Evolutionary conservation across 2,888 invertebrate species (phyloP).

Genomic region (Pyrrhia umbra): DNA sequence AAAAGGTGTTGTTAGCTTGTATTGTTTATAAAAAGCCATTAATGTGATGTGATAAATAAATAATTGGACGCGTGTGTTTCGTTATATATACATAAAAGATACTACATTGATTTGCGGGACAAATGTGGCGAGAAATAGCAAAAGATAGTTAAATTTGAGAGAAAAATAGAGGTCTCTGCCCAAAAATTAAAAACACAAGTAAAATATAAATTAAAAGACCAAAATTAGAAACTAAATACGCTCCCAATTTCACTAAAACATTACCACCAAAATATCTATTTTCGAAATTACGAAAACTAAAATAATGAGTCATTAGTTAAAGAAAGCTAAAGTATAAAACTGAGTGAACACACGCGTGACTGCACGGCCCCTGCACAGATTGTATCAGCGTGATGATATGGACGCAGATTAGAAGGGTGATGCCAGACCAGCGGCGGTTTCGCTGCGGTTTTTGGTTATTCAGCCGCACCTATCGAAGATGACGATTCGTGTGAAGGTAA

Average conservation of each 20-base stretch:
- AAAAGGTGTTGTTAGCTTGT: constrained; percentile 55
- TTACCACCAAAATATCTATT: constrained; percentile 25
- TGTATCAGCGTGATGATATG: constrained; percentile 68
- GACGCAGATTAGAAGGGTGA: constrained; percentile 53
- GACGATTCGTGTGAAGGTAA: not conserved
- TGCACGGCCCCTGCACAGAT: constrained; percentile 73
- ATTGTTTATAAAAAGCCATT: constrained; percentile 52
- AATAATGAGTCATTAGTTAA: constrained; percentile 65
- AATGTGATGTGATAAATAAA: constrained; percentile 39
- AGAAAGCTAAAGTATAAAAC: constrained; percentile 70
- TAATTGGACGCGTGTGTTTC: too few relatives aligned
- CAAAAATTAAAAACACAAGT: too few relatives aligned
- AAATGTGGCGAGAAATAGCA: too few relatives aligned
- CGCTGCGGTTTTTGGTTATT: constrained; percentile 44
- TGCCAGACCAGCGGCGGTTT: constrained; percentile 43
- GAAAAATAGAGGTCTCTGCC: too few relatives aligned
- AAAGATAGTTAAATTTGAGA: too few relatives aligned
- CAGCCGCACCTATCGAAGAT: constrained; percentile 18
- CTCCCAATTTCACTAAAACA: not conserved
- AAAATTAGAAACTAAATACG: not conserved
- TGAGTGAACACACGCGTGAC: constrained; percentile 74
- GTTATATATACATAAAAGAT: too few relatives aligned
- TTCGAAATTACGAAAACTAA: constrained; percentile 48
- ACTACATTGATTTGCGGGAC: too few relatives aligned
- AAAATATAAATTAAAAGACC: not conserved